Percentiles rank a stretch among this genome's conserved stretches.
Conservation (phyloP, 2,113 vertebrate species). For the Rattus norvegicus region DNA sequence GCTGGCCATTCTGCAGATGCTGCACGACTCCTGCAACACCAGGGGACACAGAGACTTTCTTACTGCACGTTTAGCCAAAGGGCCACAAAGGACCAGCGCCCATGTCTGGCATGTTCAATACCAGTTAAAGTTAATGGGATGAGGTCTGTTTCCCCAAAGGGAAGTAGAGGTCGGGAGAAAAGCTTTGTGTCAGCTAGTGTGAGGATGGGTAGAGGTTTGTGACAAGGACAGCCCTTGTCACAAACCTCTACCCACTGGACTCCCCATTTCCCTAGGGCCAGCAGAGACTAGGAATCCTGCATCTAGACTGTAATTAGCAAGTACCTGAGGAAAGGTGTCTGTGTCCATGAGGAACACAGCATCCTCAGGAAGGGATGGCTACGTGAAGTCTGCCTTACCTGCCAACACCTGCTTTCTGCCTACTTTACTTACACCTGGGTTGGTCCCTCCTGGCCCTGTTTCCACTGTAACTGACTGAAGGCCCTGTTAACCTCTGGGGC, state of each 20-base stretch:
- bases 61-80: background rate
- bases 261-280: background rate
- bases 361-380: background rate
- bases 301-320: background rate
- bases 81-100: rapidly evolving
- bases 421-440: background rate
- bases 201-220: background rate
- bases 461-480: background rate
- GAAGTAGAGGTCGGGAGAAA: background rate
- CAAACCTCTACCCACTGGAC: background rate
- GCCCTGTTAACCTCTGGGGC: background rate
- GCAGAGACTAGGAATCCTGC: background rate
- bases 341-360: background rate
- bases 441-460: background rate
- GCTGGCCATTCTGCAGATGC: constrained; percentile 94
- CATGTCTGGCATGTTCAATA: background rate
- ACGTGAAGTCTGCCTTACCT: background rate
- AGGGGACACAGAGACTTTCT: constrained; percentile 21
- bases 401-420: background rate
- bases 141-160: rapidly evolving
- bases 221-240: background rate
- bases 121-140: rapidly evolving
- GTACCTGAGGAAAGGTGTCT: background rate
- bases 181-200: background rate
- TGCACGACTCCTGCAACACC: constrained; percentile 93